Evolutionary conservation across 23 tunicate genomes (phyloP).

Genomic region (Ascidia mentula): DNA sequence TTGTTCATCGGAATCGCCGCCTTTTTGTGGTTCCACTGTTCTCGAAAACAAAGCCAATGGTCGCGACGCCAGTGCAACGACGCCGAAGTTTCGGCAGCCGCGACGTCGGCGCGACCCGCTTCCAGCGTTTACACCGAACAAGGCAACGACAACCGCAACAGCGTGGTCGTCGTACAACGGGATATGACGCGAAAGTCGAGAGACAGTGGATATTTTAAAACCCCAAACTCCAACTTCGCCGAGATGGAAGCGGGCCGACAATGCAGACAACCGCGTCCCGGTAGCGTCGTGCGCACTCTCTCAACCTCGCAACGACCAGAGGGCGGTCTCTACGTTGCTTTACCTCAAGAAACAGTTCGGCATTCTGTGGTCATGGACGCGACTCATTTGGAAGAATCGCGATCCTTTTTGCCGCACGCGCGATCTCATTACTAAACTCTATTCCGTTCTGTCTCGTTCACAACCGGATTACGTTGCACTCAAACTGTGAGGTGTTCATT

Average conservation of each 20-base stretch:
- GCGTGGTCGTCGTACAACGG: not conserved
- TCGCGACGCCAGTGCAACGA: not conserved
- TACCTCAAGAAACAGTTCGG: constrained; percentile 22
- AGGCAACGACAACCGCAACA: not conserved
- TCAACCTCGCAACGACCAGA: constrained; percentile 7
- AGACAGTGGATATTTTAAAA: not conserved
- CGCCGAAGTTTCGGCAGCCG: too few relatives aligned
- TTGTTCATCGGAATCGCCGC: constrained; percentile 48
- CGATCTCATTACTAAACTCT: not conserved
- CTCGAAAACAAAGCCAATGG: not conserved
- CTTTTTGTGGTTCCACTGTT: constrained; percentile 40
- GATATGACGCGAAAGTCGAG: not conserved
- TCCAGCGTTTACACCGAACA: not conserved
- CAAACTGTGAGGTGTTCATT: constrained; percentile 25
- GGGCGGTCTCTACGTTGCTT: constrained; percentile 47
- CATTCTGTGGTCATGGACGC: not conserved
- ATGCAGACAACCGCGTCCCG: constrained; percentile 16
- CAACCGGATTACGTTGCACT: constrained; percentile 17
- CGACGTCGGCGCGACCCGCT: not conserved
- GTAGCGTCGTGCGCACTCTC: constrained; percentile 27
- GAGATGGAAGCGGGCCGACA: not conserved
- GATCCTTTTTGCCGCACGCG: constrained; percentile 1
- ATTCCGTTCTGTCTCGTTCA: constrained; percentile 3
- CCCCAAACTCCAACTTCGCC: not conserved
- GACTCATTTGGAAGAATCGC: not conserved